Conservation (phyloP, 2,797 vertebrate species). For the Aulostomus chinensis region DNA sequence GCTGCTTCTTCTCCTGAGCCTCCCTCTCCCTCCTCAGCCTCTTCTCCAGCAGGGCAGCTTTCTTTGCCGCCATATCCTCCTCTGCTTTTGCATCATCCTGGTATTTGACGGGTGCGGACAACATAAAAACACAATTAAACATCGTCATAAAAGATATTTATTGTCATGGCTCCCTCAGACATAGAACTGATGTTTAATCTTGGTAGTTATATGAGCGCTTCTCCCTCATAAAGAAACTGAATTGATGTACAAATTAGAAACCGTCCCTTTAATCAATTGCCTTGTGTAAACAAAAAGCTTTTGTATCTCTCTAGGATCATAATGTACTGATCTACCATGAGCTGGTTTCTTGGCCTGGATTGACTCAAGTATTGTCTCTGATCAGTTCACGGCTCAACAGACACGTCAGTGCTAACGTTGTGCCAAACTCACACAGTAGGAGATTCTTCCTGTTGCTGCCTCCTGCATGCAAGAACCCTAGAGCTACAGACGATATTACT, state of each 20-base stretch:
- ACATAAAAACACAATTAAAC: not conserved
- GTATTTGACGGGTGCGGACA: slow-evolving; percentile 4
- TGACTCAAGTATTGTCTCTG: slow-evolving; percentile 21
- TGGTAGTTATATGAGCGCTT: not conserved
- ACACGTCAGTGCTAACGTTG: slow-evolving; percentile 17
- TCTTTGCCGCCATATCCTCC: slow-evolving; percentile 93
- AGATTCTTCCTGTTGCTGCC: slow-evolving; percentile 1
- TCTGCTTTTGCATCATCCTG: slow-evolving; percentile 96
- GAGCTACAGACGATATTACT: slow-evolving; percentile 12
- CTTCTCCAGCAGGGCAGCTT: slow-evolving; percentile 93
- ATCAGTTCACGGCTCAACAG: slow-evolving; percentile 40
- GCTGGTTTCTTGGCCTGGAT: slow-evolving; percentile 28
- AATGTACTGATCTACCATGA: slow-evolving; percentile 3
- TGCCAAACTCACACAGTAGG: slow-evolving; percentile 17
- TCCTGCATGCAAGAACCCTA: not conserved
- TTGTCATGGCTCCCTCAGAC: not conserved
- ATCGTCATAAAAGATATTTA: not conserved
- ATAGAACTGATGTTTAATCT: not conserved
- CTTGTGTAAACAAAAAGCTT: slow-evolving; percentile 3
- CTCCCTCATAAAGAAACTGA: not conserved
- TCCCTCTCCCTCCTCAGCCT: slow-evolving; percentile 92
- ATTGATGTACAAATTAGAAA: not conserved
- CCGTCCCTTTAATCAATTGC: slow-evolving; percentile 3
- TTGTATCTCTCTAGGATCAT: too few relatives aligned
- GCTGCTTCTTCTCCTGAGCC: slow-evolving; percentile 88